Conservation (phyloP, 2,797 vertebrate genomes). For the Pitangus sulphuratus region DNA sequence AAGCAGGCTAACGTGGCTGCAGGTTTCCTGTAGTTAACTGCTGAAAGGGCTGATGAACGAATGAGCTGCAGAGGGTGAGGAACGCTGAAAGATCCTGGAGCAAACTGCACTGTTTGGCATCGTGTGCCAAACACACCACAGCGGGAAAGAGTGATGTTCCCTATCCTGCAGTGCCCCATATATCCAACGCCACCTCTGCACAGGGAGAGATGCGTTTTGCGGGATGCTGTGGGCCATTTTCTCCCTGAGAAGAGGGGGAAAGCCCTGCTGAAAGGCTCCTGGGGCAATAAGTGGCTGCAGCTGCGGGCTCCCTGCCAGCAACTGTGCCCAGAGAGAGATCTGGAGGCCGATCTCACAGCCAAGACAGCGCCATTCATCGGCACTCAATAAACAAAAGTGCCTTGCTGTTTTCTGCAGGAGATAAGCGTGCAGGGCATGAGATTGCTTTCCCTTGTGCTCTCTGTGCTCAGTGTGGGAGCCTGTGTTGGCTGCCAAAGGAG, state of each 20-base stretch:
- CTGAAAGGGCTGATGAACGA: background rate
- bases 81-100: background rate
- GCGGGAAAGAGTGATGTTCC: background rate
- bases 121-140: background rate
- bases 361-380: background rate
- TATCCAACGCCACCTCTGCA: accelerated
- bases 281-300: background rate
- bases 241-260: background rate
- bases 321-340: background rate
- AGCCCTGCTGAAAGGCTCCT: background rate
- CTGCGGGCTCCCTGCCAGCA: background rate
- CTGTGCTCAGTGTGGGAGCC: background rate
- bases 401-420: background rate
- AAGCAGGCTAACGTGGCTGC: accelerated
- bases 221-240: background rate
- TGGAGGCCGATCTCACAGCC: background rate
- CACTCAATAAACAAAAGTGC: constrained; percentile 61
- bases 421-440: background rate
- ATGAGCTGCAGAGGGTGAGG: background rate
- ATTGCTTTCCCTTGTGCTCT: background rate
- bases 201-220: accelerated
- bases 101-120: background rate
- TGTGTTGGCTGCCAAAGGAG: background rate
- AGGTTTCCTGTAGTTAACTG: background rate
- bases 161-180: background rate